These are phyloP conservation scores for Pantherophis guttatus DNA, from an alignment of 2,113 vertebrate genomes.

Conservation along the genomic window DNA sequence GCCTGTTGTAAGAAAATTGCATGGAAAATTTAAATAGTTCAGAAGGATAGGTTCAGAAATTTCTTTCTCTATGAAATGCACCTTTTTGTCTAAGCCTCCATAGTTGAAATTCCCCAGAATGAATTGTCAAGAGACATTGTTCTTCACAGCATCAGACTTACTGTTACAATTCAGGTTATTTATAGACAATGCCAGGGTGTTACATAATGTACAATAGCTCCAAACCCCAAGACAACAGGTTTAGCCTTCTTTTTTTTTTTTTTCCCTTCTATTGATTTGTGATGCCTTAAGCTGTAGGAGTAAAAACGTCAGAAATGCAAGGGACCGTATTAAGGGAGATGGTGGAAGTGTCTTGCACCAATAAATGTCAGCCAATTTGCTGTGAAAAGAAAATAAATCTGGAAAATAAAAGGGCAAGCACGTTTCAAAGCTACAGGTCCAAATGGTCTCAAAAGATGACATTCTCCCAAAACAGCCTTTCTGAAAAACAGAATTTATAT, in stretches of 20 bases:
- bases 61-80: neutral
- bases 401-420: neutral
- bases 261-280: neutral
- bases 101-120: conserved; percentile 37
- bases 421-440: neutral
- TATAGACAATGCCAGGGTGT: conserved; percentile 49
- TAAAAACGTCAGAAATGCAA: neutral
- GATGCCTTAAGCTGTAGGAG: neutral
- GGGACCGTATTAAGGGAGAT: neutral
- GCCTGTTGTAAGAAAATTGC: neutral
- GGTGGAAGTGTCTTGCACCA: neutral
- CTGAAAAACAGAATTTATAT: neutral
- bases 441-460: neutral
- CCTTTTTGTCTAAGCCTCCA: conserved; percentile 31
- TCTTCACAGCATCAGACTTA: conserved; percentile 46
- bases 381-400: neutral
- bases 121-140: conserved; percentile 54
- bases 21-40: conserved; percentile 8
- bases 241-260: conserved; percentile 1
- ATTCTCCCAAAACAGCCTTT: neutral
- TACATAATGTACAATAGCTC: conserved; percentile 46
- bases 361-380: conserved; percentile 23
- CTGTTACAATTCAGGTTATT: conserved; percentile 48
- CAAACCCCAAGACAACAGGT: conserved; percentile 29
- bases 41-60: neutral